Evolutionary conservation across 2,888 invertebrate genomes (phyloP).

Genomic region (Protophormia terraenovae): DNA sequence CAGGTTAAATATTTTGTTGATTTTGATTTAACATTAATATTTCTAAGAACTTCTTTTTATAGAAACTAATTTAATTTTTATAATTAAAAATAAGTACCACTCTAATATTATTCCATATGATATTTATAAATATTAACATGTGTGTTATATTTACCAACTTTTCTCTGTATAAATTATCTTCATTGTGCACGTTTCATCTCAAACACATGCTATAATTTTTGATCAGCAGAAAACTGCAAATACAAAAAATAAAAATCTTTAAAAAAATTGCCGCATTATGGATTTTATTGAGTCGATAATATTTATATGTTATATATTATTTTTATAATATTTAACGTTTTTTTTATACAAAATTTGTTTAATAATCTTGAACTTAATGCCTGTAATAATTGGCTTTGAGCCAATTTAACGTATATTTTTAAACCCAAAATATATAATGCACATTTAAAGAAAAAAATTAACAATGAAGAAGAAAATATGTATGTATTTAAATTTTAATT

Average conservation of each 20-base stretch:
- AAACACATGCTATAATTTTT: conserved; percentile 5
- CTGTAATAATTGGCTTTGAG: conserved; percentile 43
- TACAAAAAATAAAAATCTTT: background rate
- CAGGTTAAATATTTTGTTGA: too few species aligned
- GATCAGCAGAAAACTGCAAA: background rate
- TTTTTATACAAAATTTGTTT: conserved; percentile 27
- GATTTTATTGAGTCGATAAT: conserved; percentile 26
- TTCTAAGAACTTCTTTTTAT: too few species aligned
- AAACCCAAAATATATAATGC: background rate
- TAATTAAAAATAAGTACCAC: too few species aligned
- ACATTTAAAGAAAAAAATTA: background rate
- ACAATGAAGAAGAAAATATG: background rate
- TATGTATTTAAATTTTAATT: background rate
- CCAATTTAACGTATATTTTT: conserved; percentile 19
- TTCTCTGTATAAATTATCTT: background rate
- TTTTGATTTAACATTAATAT: too few species aligned
- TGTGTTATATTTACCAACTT: background rate
- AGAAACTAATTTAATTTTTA: too few species aligned
- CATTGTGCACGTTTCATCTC: conserved; percentile 33
- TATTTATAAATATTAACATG: too few species aligned
- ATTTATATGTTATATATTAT: conserved; percentile 17
- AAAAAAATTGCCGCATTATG: conserved; percentile 34
- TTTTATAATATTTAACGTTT: conserved; percentile 5
- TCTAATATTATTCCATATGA: too few species aligned
- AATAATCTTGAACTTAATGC: conserved; percentile 59